phyloP scores from a whole-genome alignment of 1,140 invertebrate species.

The Fopius arisanus region DNA sequence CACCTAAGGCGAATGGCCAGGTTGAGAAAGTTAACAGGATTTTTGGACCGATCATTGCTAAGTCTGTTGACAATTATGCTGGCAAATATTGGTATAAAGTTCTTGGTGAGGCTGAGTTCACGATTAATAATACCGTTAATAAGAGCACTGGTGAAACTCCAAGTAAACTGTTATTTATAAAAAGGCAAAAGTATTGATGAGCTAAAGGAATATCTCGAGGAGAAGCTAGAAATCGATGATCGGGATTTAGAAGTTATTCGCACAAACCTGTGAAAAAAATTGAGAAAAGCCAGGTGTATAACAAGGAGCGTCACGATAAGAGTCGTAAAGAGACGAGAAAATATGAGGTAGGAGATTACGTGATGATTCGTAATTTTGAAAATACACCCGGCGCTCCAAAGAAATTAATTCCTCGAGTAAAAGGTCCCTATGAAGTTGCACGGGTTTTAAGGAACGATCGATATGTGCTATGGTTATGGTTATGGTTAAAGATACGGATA shows the following conservation, averaged over 20 bases:
- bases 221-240: background rate
- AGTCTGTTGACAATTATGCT: background rate
- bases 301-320: background rate
- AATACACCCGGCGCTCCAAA: slow-evolving; percentile 38
- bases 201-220: background rate
- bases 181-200: background rate
- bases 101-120: background rate
- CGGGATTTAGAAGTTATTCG: background rate
- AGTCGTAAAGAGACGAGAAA: background rate
- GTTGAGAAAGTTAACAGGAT: slow-evolving; percentile 48
- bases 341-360: slow-evolving; percentile 40
- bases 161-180: background rate
- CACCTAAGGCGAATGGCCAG: slow-evolving; percentile 31
- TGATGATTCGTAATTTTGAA: slow-evolving; percentile 39
- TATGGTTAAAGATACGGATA: too few species aligned
- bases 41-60: slow-evolving; percentile 24
- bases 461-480: too few species aligned
- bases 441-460: slow-evolving; percentile 38
- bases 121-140: background rate
- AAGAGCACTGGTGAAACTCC: background rate
- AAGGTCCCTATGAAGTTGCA: slow-evolving; percentile 37
- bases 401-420: slow-evolving; percentile 39
- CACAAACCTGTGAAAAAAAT: background rate
- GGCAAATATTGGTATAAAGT: background rate
- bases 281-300: background rate